A percentile compares a stretch with the other conserved stretches of the same genome.
phyloP scores from a whole-genome alignment of 2,888 invertebrate genomes.

The Eueremaeus valkanovi region DNA sequence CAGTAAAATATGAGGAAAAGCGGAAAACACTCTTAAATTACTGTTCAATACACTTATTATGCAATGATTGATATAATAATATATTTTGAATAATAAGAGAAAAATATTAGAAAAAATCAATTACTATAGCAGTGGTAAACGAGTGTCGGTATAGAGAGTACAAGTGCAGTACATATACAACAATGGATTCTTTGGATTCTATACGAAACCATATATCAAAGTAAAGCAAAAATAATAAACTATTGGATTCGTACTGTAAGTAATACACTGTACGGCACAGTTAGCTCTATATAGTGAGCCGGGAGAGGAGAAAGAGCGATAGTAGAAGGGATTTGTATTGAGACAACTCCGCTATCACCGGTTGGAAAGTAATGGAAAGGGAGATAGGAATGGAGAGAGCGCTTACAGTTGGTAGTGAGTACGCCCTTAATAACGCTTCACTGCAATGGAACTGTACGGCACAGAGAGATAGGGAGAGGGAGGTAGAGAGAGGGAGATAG shows the following conservation, averaged over 20 bases:
- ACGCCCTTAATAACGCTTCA: constrained; percentile 33
- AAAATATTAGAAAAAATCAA: not conserved
- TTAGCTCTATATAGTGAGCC: not conserved
- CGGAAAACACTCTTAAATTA: not conserved
- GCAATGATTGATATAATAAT: not conserved
- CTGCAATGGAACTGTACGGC: too few relatives aligned
- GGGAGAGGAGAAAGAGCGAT: not conserved
- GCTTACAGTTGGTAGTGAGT: not conserved
- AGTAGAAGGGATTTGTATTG: not conserved
- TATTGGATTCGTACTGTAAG: not conserved
- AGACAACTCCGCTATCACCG: not conserved
- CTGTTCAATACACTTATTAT: not conserved
- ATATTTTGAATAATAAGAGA: not conserved
- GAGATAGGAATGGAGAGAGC: not conserved
- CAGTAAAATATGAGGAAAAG: not conserved
- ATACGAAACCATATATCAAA: constrained; percentile 10
- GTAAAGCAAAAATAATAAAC: constrained; percentile 21
- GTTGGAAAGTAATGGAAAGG: not conserved
- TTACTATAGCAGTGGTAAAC: not conserved
- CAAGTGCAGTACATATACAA: not conserved
- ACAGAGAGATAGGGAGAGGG: too few relatives aligned
- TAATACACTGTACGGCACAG: not conserved
- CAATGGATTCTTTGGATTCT: not conserved
- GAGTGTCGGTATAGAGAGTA: not conserved
- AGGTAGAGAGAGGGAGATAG: too few relatives aligned